Evolutionary conservation across 2,797 vertebrate species (phyloP), one percentile per base, ranked within the genome.

Genomic region (Peromyscus eremicus): DNA sequence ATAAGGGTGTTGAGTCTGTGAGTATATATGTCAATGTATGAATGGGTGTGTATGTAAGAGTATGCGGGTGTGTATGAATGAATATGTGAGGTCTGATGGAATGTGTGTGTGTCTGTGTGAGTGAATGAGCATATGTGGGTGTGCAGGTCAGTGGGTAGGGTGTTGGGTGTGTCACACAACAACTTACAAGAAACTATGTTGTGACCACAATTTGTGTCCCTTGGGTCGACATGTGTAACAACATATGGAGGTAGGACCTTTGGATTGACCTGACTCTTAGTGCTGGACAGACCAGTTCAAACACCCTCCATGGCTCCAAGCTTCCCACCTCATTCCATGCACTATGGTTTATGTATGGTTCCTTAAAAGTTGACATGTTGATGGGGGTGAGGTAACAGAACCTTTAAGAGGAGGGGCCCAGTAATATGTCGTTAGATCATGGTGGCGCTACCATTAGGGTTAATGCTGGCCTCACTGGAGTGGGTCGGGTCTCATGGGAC

Each of bases 281-380:
- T 75, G 29, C 2, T 2, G 0, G 6, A 52, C 43, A 34, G 6
- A 34, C 27, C 17, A 66, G 23, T 27, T 49, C 84, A 14, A 11
- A 27, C 0, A 0, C 23, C 37, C 19, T n/a, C 2, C 1, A 0
- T 37, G 40, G 75, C 32, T 64, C n/a, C 85, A 2, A 4, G 5
- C 6, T 57, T 23, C 17, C 60, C 2, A 0, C 52, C 34, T 49
- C 29, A 13, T 8, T 46, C 32, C 37, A 19, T 9, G 13, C 12
- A 19, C 68, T 89, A 57, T 14, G 66, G 40, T 14, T 81, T 25
- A 4, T n/a, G n/a, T 62, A 32, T n/a, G 5, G 6, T 32, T 60
- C 25, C n/a, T 32, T 43, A 6, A 4, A 92, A 40, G 68, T 14
- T 37, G 37, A 12, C 27, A 10, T 79, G 89, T 16, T 43, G n/a